phyloP scores from a whole-genome alignment of 2,888 invertebrate species.

The Acleris laterana region DNA sequence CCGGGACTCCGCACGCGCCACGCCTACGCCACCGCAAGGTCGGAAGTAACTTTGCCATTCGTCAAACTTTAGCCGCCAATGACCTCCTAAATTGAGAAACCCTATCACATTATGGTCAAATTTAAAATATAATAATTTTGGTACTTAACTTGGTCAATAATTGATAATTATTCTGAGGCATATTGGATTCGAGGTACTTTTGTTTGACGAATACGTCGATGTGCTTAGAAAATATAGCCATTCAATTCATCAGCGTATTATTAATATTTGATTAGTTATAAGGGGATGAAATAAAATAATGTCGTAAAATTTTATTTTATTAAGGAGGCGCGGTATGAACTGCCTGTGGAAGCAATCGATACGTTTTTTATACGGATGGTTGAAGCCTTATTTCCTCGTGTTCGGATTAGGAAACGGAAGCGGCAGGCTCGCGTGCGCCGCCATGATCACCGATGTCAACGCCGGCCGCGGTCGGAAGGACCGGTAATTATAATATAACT shows the following conservation, averaged over 20 bases:
- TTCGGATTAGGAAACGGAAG: constrained; percentile 79
- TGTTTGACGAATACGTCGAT: constrained; percentile 11
- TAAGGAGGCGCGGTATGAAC: background rate
- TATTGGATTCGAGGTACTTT: background rate
- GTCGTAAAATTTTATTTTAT: constrained; percentile 11
- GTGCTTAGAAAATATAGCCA: constrained; percentile 1
- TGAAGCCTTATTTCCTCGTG: constrained; percentile 63
- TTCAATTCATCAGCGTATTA: constrained; percentile 9
- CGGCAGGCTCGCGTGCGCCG: constrained; percentile 65
- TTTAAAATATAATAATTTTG: background rate
- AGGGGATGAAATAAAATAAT: constrained; percentile 11
- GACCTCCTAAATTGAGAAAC: constrained; percentile 29
- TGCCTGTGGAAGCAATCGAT: constrained; percentile 38
- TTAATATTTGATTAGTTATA: constrained; percentile 14
- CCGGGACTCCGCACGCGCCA: constrained; percentile 59
- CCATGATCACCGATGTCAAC: constrained; percentile 73
- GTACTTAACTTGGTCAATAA: background rate
- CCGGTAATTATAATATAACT: constrained; percentile 44
- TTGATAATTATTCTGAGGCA: no score
- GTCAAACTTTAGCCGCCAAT: constrained; percentile 45
- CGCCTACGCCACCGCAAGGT: constrained; percentile 57
- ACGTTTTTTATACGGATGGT: constrained; percentile 40
- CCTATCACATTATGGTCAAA: constrained; percentile 9
- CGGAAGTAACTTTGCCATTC: constrained; percentile 42
- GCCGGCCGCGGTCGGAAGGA: constrained; percentile 47